Evolutionary conservation across 2,797 vertebrate genomes (phyloP).

Genomic region (Hypotaenidia philippensis): DNA sequence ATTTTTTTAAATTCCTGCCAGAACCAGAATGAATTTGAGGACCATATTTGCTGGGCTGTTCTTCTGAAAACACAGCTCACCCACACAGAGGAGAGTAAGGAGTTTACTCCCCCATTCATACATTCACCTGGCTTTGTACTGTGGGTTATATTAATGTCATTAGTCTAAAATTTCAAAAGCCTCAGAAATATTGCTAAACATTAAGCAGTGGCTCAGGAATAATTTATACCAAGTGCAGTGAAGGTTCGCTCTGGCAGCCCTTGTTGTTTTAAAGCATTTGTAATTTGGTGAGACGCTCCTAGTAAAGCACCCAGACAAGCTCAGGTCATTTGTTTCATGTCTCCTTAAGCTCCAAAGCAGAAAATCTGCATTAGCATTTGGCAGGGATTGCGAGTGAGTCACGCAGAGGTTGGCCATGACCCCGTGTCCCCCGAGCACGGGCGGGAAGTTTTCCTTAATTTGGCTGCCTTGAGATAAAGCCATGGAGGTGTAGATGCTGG

Average conservation of each 20-base stretch:
- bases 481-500: neutral
- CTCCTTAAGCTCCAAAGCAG: neutral
- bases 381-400: neutral
- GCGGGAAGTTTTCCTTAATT: neutral
- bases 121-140: neutral
- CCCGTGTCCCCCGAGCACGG: rapidly evolving
- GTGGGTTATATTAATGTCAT: neutral
- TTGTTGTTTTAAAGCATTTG: neutral
- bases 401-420: rapidly evolving
- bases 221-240: neutral
- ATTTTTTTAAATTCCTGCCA: neutral
- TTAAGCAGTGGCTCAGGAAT: neutral
- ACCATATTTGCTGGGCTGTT: neutral
- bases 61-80: neutral
- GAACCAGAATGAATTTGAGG: neutral
- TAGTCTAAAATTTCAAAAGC: neutral
- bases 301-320: neutral
- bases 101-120: neutral
- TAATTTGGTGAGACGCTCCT: neutral
- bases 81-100: neutral
- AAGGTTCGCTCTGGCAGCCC: neutral
- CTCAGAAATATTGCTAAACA: neutral
- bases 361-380: neutral
- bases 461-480: neutral
- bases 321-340: neutral